phyloP scores from a whole-genome alignment of 2,113 vertebrate species.

The Anser brachyrhynchus region DNA sequence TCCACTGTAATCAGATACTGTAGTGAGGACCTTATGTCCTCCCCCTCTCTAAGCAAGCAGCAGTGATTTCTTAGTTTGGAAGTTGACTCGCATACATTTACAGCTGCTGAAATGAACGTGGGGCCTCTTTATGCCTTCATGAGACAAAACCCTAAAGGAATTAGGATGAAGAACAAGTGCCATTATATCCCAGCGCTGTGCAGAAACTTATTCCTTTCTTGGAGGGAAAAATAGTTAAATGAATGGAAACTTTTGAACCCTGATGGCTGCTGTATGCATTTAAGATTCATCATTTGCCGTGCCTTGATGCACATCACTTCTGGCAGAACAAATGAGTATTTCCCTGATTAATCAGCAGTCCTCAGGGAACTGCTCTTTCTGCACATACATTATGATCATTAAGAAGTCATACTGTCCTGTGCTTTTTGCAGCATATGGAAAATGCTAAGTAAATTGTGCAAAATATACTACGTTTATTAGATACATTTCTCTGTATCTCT shows the following conservation, averaged over 20 bases:
- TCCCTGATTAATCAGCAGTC: constrained; percentile 59
- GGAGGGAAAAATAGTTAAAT: background rate
- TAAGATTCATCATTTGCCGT: constrained; percentile 31
- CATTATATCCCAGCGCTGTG: background rate
- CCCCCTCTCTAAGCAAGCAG: background rate
- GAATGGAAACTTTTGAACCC: constrained; percentile 30
- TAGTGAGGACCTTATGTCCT: background rate
- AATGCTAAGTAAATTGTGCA: constrained; percentile 42
- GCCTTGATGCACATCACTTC: constrained; percentile 23
- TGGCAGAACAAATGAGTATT: constrained; percentile 53
- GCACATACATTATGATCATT: constrained; percentile 52
- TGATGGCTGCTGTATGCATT: background rate
- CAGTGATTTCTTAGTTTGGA: background rate
- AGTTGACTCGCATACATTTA: background rate
- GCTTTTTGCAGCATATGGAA: constrained; percentile 16
- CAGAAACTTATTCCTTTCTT: background rate
- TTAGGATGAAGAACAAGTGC: background rate
- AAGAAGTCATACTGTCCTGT: constrained; percentile 6
- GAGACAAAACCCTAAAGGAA: background rate
- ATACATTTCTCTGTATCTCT: constrained; percentile 18
- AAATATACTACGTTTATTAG: background rate
- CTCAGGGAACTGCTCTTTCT: constrained; percentile 38
- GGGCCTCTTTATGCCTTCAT: background rate
- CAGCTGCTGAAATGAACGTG: background rate
- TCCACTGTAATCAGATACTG: background rate